phyloP scores from a whole-genome alignment of 2,113 vertebrate species.

The Gnathonemus echidnorhynchus region DNA sequence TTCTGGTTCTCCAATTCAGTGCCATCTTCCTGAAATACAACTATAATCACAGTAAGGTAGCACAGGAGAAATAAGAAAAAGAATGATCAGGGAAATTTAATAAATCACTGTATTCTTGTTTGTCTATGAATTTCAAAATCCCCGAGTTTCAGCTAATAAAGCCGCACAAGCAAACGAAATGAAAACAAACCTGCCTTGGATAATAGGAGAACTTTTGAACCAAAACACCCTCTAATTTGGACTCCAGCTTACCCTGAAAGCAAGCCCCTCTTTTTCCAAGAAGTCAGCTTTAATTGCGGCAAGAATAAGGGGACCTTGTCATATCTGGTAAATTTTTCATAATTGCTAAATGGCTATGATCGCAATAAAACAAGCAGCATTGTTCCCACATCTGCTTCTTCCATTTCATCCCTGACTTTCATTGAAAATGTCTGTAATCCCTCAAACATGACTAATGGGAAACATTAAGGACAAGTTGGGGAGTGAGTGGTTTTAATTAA shows the following conservation, averaged over 20 bases:
- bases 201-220: slow-evolving; percentile 32
- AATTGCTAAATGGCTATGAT: slow-evolving; percentile 51
- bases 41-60: slow-evolving; percentile 8
- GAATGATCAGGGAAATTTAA: neutral
- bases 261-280: slow-evolving; percentile 23
- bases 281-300: slow-evolving; percentile 44
- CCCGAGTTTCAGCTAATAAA: neutral
- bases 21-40: slow-evolving; percentile 17
- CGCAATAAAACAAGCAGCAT: slow-evolving; percentile 50
- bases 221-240: slow-evolving; percentile 18
- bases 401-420: slow-evolving; percentile 61
- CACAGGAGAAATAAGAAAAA: neutral
- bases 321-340: slow-evolving; percentile 44
- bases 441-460: slow-evolving; percentile 65
- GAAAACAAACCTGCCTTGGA: neutral
- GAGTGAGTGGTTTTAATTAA: slow-evolving; percentile 66
- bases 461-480: slow-evolving; percentile 57
- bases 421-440: slow-evolving; percentile 63
- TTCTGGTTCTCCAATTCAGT: neutral
- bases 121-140: neutral
- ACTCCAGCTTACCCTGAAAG: slow-evolving; percentile 20
- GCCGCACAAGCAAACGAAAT: neutral
- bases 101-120: neutral
- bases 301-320: slow-evolving; percentile 49
- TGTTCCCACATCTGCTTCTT: slow-evolving; percentile 65